Conservation (phyloP, 2,797 vertebrate species). For the Enteromius anoplus region DNA sequence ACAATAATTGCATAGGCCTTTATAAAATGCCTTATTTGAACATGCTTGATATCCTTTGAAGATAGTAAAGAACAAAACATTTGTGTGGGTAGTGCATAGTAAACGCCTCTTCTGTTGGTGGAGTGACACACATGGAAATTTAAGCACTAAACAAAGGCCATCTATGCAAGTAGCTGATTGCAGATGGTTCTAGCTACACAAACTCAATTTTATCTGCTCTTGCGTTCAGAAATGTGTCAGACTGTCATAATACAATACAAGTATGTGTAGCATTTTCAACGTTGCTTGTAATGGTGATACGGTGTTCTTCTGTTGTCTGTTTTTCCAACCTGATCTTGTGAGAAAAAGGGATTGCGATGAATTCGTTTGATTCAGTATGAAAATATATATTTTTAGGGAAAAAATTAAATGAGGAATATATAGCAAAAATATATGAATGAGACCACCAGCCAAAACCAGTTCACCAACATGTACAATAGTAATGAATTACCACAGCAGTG, state of each 20-base stretch:
- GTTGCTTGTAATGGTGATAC: background rate
- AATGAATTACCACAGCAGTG: background rate
- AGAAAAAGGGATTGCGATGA: background rate
- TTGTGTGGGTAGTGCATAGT: conserved; percentile 42
- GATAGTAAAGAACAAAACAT: conserved; percentile 28
- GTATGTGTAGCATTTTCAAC: background rate
- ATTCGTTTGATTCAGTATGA: background rate
- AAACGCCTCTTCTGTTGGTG: conserved; percentile 13
- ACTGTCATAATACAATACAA: background rate
- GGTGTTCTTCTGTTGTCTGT: background rate
- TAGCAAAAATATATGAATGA: background rate
- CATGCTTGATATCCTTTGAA: conserved; percentile 21
- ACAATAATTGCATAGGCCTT: conserved; percentile 26
- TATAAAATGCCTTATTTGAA: conserved; percentile 9
- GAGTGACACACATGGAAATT: background rate
- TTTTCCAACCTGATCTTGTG: background rate
- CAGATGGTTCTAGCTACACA: background rate
- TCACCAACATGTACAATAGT: background rate
- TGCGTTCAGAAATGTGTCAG: background rate
- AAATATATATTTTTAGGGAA: background rate
- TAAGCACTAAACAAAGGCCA: background rate
- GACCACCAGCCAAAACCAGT: background rate
- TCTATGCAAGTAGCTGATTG: background rate
- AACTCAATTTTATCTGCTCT: background rate
- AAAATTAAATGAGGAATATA: too few species aligned